Percentiles rank a stretch among this genome's conserved stretches.
These are phyloP conservation scores for Bombus balteatus DNA, from an alignment of 1,140 invertebrate genomes.

Conservation along the genomic window DNA sequence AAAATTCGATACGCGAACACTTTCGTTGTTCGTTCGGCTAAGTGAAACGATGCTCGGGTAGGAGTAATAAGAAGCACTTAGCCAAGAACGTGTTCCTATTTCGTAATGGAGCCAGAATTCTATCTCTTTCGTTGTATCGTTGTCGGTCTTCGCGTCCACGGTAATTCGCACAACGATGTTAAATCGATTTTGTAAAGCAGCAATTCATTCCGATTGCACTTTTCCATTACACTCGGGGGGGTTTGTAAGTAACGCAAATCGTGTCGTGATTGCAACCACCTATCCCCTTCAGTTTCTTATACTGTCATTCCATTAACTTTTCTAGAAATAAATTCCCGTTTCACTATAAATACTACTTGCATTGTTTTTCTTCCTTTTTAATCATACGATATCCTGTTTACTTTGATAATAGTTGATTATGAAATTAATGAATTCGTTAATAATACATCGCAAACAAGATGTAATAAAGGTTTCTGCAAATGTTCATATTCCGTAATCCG, in stretches of 20 bases:
- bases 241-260: not conserved
- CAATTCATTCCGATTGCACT: slow-evolving; percentile 44
- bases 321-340: not conserved
- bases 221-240: slow-evolving; percentile 1
- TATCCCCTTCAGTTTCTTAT: not conserved
- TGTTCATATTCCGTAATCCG: not conserved
- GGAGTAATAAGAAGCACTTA: slow-evolving; percentile 59
- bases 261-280: not conserved
- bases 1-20: slow-evolving; percentile 44
- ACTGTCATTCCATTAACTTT: not conserved
- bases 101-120: slow-evolving; percentile 53
- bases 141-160: slow-evolving; percentile 18
- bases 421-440: not conserved
- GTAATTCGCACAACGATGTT: slow-evolving; percentile 51
- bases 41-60: slow-evolving; percentile 29
- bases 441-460: not conserved
- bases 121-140: slow-evolving; percentile 14
- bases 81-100: slow-evolving; percentile 58
- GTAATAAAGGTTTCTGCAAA: not conserved
- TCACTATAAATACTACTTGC: too few species aligned
- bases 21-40: slow-evolving; percentile 34
- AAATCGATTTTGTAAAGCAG: slow-evolving; percentile 53
- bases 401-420: not conserved
- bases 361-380: not conserved
- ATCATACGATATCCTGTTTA: not conserved